These are phyloP conservation scores for Yponomeuta malinellus DNA, from an alignment of 2,888 invertebrate genomes.

Conservation along the genomic window DNA sequence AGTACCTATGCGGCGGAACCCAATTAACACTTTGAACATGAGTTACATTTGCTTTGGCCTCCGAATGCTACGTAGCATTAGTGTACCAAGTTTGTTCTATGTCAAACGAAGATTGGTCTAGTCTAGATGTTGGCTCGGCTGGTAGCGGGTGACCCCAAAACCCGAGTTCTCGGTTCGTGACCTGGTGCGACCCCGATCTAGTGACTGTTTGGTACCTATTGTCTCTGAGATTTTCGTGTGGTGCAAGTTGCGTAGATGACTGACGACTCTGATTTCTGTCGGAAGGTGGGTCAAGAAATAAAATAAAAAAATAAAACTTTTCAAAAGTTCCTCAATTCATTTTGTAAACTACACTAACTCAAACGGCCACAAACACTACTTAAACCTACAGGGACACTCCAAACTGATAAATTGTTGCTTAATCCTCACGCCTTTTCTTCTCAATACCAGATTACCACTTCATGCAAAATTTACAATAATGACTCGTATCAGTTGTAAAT, in stretches of 20 bases:
- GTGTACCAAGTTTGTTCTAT: background rate
- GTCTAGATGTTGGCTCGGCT: background rate
- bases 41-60: no score
- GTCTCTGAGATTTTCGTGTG: slow-evolving; percentile 45
- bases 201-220: slow-evolving; percentile 59
- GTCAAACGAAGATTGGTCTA: background rate
- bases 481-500: no score
- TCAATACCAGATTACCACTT: no score
- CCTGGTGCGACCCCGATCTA: slow-evolving; percentile 68
- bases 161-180: slow-evolving; percentile 50
- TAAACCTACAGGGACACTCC: no score
- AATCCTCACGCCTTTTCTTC: no score
- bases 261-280: no score
- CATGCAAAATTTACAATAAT: no score
- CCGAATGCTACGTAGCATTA: background rate
- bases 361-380: no score
- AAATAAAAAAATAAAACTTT: background rate
- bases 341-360: no score
- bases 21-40: no score
- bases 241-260: slow-evolving; percentile 29
- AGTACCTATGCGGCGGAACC: no score
- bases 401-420: no score
- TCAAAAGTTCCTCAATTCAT: background rate
- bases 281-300: background rate
- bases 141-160: slow-evolving; percentile 49